Evolutionary conservation across 2,797 vertebrate genomes (phyloP).

Genomic region (Cirrhinus mrigala): DNA sequence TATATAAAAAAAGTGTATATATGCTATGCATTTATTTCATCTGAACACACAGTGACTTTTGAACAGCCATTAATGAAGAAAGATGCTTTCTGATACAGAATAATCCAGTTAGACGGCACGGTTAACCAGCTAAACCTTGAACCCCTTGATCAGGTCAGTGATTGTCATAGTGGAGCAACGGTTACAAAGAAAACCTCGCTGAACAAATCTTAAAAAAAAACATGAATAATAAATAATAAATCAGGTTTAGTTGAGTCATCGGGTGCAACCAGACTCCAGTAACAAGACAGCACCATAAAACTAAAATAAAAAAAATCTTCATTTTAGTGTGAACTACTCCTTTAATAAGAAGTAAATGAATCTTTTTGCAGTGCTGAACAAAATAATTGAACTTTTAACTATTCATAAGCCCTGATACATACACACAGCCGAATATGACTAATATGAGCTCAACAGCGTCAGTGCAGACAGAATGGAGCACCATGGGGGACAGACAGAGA

Average conservation of each 20-base stretch:
- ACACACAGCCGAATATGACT: constrained; percentile 35
- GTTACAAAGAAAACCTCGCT: background rate
- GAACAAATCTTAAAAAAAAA: background rate
- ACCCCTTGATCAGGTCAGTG: background rate
- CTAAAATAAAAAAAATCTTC: background rate
- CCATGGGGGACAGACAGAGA: constrained; percentile 31
- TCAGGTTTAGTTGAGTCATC: background rate
- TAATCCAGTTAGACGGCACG: background rate
- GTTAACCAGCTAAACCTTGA: background rate
- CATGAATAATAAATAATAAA: background rate
- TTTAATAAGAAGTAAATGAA: background rate
- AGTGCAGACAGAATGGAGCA: constrained; percentile 27
- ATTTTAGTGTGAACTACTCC: background rate
- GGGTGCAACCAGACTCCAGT: background rate
- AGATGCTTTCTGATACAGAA: background rate
- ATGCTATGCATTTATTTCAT: background rate
- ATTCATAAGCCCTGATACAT: constrained; percentile 14
- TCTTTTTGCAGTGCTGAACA: background rate
- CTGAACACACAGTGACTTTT: background rate
- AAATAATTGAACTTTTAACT: constrained; percentile 2
- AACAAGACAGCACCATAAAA: background rate
- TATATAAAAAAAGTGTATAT: background rate
- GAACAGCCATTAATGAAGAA: background rate
- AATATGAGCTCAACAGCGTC: constrained; percentile 51
- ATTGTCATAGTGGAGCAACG: background rate